These are phyloP conservation scores for Liolophura sinensis DNA, from an alignment of 1,140 invertebrate species.

Conservation along the genomic window DNA sequence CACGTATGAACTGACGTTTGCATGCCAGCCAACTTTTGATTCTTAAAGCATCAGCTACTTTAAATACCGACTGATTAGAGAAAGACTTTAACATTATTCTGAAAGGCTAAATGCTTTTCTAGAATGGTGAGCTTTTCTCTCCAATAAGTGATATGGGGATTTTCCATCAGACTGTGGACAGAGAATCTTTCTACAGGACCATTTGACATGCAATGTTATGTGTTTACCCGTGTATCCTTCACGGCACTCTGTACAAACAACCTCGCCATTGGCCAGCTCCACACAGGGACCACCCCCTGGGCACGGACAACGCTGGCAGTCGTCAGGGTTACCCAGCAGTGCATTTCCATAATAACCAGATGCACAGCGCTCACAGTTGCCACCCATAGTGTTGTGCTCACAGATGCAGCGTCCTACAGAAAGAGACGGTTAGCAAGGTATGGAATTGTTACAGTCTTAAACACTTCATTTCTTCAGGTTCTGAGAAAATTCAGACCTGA, in stretches of 20 bases:
- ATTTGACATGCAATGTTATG: background rate
- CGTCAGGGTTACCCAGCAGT: slow-evolving; percentile 78
- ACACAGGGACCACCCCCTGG: slow-evolving; percentile 91
- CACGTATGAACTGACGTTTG: too few species aligned
- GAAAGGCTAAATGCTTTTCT: too few species aligned
- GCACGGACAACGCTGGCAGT: slow-evolving; percentile 93
- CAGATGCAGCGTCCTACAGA: slow-evolving; percentile 88
- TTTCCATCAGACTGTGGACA: too few species aligned
- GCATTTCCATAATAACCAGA: slow-evolving; percentile 96
- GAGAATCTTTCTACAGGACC: too few species aligned
- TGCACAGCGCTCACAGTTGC: slow-evolving; percentile 91
- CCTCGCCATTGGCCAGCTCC: slow-evolving; percentile 75
- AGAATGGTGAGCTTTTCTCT: too few species aligned
- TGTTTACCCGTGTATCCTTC: slow-evolving; percentile 82
- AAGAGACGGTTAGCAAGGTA: slow-evolving; percentile 5
- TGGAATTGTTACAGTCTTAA: slow-evolving; percentile 6
- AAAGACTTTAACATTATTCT: too few species aligned
- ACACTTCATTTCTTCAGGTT: too few species aligned
- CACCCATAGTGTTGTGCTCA: slow-evolving; percentile 93
- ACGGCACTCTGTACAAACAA: slow-evolving; percentile 94
- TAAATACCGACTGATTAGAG: too few species aligned
- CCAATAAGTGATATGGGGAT: too few species aligned
- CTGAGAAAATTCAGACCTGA: too few species aligned
- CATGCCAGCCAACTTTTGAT: too few species aligned
- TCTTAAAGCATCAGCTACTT: too few species aligned